Percentiles rank a stretch among this genome's conserved stretches.
Conservation (phyloP, 2,797 vertebrate genomes). For the Pristis pectinata region DNA sequence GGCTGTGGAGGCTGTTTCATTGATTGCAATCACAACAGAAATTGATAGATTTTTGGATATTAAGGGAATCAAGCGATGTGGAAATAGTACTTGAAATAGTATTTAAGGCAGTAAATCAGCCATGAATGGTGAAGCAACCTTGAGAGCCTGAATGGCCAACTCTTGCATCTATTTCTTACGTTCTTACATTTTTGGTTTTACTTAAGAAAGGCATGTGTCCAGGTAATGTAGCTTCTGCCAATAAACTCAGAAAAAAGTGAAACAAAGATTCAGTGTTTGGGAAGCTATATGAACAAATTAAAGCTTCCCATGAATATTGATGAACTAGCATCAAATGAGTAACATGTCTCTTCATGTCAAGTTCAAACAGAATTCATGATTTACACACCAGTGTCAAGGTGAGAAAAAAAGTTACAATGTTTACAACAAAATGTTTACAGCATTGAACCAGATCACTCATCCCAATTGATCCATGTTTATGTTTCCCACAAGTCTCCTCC, state of each 20-base stretch:
- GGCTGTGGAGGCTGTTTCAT: too few relatives aligned
- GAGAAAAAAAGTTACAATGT: not conserved
- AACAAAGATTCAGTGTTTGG: not conserved
- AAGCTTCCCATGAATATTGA: not conserved
- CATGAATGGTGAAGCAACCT: too few relatives aligned
- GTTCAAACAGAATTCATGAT: not conserved
- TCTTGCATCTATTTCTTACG: too few relatives aligned
- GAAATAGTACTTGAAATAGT: too few relatives aligned
- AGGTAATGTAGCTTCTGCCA: not conserved
- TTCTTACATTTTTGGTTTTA: too few relatives aligned
- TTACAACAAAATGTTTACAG: not conserved
- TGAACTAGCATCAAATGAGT: not conserved
- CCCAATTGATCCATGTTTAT: not conserved
- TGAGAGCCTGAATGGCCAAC: too few relatives aligned
- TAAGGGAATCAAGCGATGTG: too few relatives aligned
- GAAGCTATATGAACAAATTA: not conserved
- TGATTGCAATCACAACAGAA: too few relatives aligned
- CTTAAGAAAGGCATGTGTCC: too few relatives aligned
- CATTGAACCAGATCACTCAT: not conserved
- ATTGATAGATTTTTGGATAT: too few relatives aligned
- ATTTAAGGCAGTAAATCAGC: too few relatives aligned
- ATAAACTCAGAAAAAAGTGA: not conserved
- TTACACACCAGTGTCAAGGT: not conserved
- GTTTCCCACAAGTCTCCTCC: not conserved
- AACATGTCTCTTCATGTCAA: not conserved